phyloP scores from a whole-genome alignment of 2,797 vertebrate genomes.

The Dicrostonyx torquatus region DNA sequence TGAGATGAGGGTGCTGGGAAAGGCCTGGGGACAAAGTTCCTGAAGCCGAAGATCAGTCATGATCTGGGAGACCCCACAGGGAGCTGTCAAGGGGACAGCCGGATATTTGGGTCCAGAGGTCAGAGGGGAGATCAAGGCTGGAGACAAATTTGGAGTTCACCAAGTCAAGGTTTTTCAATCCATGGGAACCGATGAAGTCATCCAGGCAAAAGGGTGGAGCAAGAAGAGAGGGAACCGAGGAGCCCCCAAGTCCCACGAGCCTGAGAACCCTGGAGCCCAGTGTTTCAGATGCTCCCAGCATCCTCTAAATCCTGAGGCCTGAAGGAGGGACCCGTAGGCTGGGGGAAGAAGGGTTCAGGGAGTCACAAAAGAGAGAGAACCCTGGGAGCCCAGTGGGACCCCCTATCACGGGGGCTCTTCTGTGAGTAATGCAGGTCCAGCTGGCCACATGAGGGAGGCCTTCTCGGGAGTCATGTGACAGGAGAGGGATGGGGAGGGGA shows the following conservation, averaged over 20 bases:
- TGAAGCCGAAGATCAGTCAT: background rate
- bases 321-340: background rate
- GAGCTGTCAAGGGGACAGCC: constrained; percentile 47
- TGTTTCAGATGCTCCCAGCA: background rate
- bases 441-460: background rate
- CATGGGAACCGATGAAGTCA: constrained; percentile 75
- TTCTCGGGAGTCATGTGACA: background rate
- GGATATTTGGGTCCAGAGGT: constrained; percentile 49
- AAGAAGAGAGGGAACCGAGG: background rate
- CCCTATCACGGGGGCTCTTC: background rate
- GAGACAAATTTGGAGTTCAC: constrained; percentile 66
- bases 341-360: background rate
- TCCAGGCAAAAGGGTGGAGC: background rate
- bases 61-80: constrained; percentile 54
- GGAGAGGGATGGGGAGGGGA: background rate
- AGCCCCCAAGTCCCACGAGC: background rate
- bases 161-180: constrained; percentile 57
- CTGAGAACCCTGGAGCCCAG: background rate
- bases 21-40: background rate
- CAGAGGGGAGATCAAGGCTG: constrained; percentile 17
- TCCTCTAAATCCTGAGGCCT: too few species aligned
- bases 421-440: background rate
- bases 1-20: background rate
- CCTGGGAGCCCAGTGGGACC: background rate
- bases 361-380: background rate